These are phyloP conservation scores for Nymphalis io DNA, from an alignment of 1,140 invertebrate genomes.

Conservation along the genomic window DNA sequence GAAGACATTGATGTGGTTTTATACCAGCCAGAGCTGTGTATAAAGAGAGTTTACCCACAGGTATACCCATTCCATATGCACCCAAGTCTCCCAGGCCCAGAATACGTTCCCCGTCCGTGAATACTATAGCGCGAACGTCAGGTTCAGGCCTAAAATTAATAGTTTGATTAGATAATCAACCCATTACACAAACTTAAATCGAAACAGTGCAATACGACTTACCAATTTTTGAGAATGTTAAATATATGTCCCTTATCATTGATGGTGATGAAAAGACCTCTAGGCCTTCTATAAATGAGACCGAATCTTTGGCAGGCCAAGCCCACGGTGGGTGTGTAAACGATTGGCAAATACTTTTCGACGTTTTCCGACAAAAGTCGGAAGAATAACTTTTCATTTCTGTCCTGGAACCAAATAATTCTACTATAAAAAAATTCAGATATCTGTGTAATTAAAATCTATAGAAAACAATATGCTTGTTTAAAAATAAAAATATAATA, in stretches of 20 bases:
- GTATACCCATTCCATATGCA: constrained; percentile 97
- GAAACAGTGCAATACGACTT: constrained; percentile 50
- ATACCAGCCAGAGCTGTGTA: constrained; percentile 97
- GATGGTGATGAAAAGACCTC: constrained; percentile 97
- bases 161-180: background rate
- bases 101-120: constrained; percentile 97
- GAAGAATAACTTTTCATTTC: constrained; percentile 98
- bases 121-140: constrained; percentile 95
- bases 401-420: constrained; percentile 85
- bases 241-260: constrained; percentile 97
- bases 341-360: constrained; percentile 97
- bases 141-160: constrained; percentile 90
- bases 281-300: constrained; percentile 94
- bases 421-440: constrained; percentile 32
- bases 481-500: background rate
- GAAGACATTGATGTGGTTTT: constrained; percentile 95
- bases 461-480: background rate
- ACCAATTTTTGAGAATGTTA: constrained; percentile 94
- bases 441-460: constrained; percentile 23
- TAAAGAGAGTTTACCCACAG: constrained; percentile 95
- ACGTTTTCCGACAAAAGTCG: constrained; percentile 95
- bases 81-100: constrained; percentile 96
- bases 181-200: background rate
- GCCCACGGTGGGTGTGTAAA: constrained; percentile 99
- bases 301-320: constrained; percentile 98